phyloP scores from a whole-genome alignment of 30 jellyfish, hydroid and myxozoan genomes.

The Turritopsis rubra region DNA sequence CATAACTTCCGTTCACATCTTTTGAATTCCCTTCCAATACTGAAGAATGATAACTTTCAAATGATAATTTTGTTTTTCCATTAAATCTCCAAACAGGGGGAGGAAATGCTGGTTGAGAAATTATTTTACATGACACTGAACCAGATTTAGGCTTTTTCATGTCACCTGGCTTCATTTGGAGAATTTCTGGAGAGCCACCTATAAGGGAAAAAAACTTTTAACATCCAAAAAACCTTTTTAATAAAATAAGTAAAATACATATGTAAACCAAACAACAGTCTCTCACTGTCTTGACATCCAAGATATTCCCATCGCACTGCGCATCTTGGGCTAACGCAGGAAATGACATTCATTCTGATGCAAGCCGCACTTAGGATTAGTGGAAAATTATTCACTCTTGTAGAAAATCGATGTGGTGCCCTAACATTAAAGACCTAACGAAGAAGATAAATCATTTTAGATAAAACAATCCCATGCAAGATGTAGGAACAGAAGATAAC shows the following conservation, averaged over 20 bases:
- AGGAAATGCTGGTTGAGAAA: slow-evolving; percentile 2
- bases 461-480: background rate
- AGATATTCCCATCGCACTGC: slow-evolving; percentile 1
- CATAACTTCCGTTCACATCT: slow-evolving; percentile 1
- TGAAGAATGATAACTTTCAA: background rate
- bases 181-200: background rate
- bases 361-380: background rate
- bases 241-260: no score
- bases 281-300: background rate
- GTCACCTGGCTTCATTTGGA: background rate
- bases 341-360: background rate
- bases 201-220: no score
- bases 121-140: background rate
- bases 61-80: background rate
- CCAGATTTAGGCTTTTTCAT: background rate
- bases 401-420: background rate
- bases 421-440: background rate
- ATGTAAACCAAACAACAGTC: no score
- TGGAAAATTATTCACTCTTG: slow-evolving; percentile 11
- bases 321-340: background rate
- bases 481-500: background rate
- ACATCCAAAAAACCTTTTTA: background rate
- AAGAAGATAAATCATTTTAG: background rate
- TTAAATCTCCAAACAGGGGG: background rate
- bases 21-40: background rate